Evolutionary conservation across 2,888 invertebrate species (phyloP), one percentile per base, ranked within the genome.

Genomic region (Schrankia costaestrigalis): DNA sequence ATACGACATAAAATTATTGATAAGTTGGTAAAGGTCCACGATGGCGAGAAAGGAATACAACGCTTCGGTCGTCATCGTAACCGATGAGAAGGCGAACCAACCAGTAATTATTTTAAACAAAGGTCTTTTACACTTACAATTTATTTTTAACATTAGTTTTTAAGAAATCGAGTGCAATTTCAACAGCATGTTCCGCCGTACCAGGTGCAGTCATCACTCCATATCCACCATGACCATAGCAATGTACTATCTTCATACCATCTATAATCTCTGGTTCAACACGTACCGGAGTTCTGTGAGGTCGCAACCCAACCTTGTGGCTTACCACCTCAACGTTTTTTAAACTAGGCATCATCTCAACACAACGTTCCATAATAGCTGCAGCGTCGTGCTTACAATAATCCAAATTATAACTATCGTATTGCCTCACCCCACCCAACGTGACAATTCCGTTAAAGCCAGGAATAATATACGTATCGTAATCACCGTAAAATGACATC

Each of bases 161-260:
- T 9, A 90, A 52, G 15, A 91, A 63, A 49, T 94, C 90, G 29
- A 89, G 80, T 0, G 93, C 92, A 10, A 95, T 78, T 31, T 90
- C 68, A 0, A 95, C 91, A 0, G 96, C 95, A 61, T 95, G 89
- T 38, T 91, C 85, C 0, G 94, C 92, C 0, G 97, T 96, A 5
- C 97, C 97, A 14, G 97, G 97, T 3, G 96, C 94, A 19, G 95
- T 91, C 40, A 94, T 94, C 0, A 98, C 94, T 0, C 98, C 98
- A 70, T 97, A 97, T 0, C 97, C 97, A 0, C 97, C 97, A 71
- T 98, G 98, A 0, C 98, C 98, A 69, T 98, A 98, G 76, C 97
- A 96, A 71, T 98, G 98, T 3, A 98, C 93, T 17, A 97, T 89
- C 46, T 71, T 85, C 47, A 84, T 70, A 1, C 90, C 90, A 7